Evolutionary conservation across 2,797 vertebrate species (phyloP), one percentile per base, ranked within the genome.

Genomic region (Glossophaga mutica): DNA sequence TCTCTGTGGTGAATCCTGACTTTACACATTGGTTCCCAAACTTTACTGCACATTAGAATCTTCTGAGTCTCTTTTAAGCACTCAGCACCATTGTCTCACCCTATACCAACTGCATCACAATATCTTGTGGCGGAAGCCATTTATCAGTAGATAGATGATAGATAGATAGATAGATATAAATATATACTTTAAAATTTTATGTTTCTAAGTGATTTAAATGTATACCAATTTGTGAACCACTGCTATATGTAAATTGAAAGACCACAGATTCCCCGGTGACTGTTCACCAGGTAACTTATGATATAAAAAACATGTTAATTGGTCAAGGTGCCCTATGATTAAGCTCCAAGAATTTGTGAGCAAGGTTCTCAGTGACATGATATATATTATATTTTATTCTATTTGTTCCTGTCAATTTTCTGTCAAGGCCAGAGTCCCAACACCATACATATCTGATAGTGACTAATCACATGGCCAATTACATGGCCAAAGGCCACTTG

Each of bases 51-150:
- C 39, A 26, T 74, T 90, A 77, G 22, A 91, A 76, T 57, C 3
- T 73, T 86, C 16, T 48, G 18, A 50, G 44, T 9, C 34, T 16
- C 18, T 68, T 92, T 87, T 68, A 42, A 77, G 89, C 79, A 87
- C 3, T 0, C 11, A 65, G 0, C 34, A 34, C 1, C 32, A 19
- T 16, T 78, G 32, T 0, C 18, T 65, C 67, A 84, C 8, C 11
- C 42, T n/a, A 59, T 48, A 29, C 2, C 32, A 62, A 62, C 84
- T 50, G 55, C 22, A 39, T 70, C 39, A 85, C 14, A 81, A 92
- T 92, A 4, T 34, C 9, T 76, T 34, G 9, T 62, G 29, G 2
- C 88, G 3, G 9, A 84, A 84, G 32, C 18, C 55, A 90, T 34
- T 2, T 34, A 73, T 46, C 26, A 79, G 16, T 71, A 6, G 9